Conservation (phyloP, 2,113 vertebrate species). For the Alces alces region DNA sequence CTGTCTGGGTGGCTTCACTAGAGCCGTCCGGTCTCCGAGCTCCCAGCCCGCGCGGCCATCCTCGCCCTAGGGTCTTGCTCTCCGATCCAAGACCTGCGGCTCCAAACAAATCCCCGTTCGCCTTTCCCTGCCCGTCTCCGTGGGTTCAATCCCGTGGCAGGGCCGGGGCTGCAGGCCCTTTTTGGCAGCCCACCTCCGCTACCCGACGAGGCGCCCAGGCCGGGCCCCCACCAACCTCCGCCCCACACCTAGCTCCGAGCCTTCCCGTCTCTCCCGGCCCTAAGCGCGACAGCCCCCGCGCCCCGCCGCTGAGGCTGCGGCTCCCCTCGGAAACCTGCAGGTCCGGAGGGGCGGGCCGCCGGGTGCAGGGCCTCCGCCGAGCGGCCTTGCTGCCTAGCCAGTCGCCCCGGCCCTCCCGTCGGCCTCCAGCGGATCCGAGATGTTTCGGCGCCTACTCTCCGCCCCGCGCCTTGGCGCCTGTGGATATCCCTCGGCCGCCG, state of each 20-base stretch:
- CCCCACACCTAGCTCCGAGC: background rate
- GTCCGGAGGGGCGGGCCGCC: background rate
- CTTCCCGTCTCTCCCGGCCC: background rate
- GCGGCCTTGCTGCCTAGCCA: background rate
- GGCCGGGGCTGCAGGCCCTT: background rate
- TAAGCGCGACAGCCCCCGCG: background rate
- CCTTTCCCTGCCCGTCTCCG: background rate
- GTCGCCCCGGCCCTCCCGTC: background rate
- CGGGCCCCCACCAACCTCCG: background rate
- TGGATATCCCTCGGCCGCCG: background rate
- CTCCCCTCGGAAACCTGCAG: no score
- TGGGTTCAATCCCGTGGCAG: background rate
- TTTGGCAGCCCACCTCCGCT: background rate
- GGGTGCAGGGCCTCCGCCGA: background rate
- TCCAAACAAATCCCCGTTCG: background rate
- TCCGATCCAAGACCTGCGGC: background rate
- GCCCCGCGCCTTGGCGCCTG: background rate
- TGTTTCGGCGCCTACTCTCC: background rate
- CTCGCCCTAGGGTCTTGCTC: background rate
- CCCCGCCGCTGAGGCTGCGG: background rate
- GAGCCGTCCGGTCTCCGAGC: no score
- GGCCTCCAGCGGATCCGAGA: background rate
- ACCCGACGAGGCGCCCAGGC: background rate
- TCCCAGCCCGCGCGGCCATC: background rate
- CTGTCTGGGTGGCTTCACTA: background rate